Evolutionary conservation across 1,140 invertebrate genomes (phyloP), one percentile per base, ranked within the genome.

Genomic region (Holcopasites calliopsidis): DNA sequence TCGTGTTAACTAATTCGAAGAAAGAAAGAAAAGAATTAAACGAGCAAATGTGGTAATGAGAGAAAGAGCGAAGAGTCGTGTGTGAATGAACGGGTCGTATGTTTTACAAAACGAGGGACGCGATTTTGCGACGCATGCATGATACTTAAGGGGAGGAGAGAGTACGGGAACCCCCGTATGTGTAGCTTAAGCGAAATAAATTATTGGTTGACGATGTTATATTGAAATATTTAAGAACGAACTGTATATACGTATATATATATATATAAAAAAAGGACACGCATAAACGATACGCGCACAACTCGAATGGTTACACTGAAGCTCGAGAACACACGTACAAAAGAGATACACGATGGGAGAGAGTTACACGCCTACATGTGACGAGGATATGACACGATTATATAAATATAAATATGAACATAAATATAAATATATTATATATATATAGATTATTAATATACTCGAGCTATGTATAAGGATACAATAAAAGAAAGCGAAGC

Each of bases 131-230:
- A 75, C 28, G 79, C 44, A 72, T 81, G 79, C 57, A 81, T 77
- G 79, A 82, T 82, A 77, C 54, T 77, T 77, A 77, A 76, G 21
- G 23, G 18, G 5, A 31, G 26, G 11, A 11, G 16, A 33, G 21
- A 18, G 3, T 54, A 73, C 3, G 40, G n/a, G 3, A 13, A 64
- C 50, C 18, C 62, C 72, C 66, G 52, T 78, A 79, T 40, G 77
- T 72, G 54, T 86, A 86, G 77, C 82, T 80, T 79, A 80, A 80
- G 69, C 72, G 50, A 84, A 86, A 89, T 88, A 89, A 90, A 90
- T 90, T 89, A 91, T 91, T 91, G 89, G 82, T 91, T 90, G 84
- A 90, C 66, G 73, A 91, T 90, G 90, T 91, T 92, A 55, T 74
- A 91, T 90, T 90, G 80, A 90, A 86, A 85, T 77, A 86, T 87